Evolutionary conservation across 2,113 vertebrate genomes (phyloP), one percentile per base, ranked within the genome.

Genomic region (Potamarius usumacintae): DNA sequence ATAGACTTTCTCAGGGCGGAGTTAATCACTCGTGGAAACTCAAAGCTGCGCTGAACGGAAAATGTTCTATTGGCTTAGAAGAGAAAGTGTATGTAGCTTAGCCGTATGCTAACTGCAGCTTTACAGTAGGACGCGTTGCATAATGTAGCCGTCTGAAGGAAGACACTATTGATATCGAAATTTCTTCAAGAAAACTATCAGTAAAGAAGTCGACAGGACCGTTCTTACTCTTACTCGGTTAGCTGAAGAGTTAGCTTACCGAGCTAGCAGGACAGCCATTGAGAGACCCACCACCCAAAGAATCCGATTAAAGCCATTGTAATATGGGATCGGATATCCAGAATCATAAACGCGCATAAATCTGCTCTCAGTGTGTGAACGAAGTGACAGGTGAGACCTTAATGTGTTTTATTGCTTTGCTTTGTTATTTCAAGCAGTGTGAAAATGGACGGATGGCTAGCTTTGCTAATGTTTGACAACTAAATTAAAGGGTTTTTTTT

Each of bases 41-140:
- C 69, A 81, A 89, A 86, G 81, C 88, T 82, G 90, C 84, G 50
- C 55, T 87, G 87, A 85, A 88, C 85, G 79, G 74, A 86, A 86
- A 89, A 89, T 76, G 77, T 82, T 82, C 22, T 69, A 83, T 34
- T 87, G 88, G 85, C 71, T 85, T 65, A 67, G 82, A 58, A 60
- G 82, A 84, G 65, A 86, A 81, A 55, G 34, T 52, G 60, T 58
- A 57, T 52, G 60, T 65, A 57, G 34, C 52, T 34, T 78, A 30
- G 85, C 63, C 20, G 34, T 84, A 5, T 69, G 50, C n/a, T 77
- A 79, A 84, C 11, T 15, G 27, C 52, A 69, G 82, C n/a, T 34
- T 48, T 62, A 72, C 50, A 55, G 20, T 1, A 42, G 55, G 48
- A 67, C 34, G 52, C 14, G 71, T 15, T 77, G 50, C 72, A 25